Evolutionary conservation across 1,140 invertebrate species (phyloP).

Genomic region (Drosophila prosaltans): DNA sequence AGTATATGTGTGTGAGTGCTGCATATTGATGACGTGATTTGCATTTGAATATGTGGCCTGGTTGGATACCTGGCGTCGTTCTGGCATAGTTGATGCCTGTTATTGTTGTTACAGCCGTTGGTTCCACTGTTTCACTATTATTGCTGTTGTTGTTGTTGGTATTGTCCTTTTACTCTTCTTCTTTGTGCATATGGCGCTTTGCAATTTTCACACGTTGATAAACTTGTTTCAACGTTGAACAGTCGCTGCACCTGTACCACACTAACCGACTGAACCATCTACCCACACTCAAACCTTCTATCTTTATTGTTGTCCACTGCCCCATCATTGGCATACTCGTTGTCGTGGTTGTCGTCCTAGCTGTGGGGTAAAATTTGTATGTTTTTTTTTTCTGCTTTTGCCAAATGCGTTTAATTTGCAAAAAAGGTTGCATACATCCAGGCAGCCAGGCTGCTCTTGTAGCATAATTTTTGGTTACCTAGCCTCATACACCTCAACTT

Average conservation of each 20-base stretch:
- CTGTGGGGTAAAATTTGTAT: conserved; percentile 1
- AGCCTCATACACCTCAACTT: background rate
- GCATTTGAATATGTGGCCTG: conserved; percentile 75
- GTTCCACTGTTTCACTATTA: conserved; percentile 16
- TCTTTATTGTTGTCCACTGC: background rate
- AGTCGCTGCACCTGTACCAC: conserved; percentile 26
- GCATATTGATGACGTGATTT: conserved; percentile 81
- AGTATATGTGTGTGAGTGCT: conserved; percentile 26
- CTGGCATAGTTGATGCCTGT: conserved; percentile 18
- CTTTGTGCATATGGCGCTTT: conserved; percentile 60
- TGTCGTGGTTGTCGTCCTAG: background rate
- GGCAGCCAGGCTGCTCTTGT: conserved; percentile 29
- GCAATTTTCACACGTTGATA: conserved; percentile 79
- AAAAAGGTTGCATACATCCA: conserved; percentile 31
- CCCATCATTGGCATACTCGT: conserved; percentile 15
- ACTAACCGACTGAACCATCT: background rate
- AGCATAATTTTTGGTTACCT: conserved; percentile 45
- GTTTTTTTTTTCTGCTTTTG: conserved; percentile 50
- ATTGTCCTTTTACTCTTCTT: conserved; percentile 16
- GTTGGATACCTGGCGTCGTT: conserved; percentile 31
- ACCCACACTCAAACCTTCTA: background rate
- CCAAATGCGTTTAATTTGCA: conserved; percentile 79
- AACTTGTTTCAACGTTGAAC: conserved; percentile 70
- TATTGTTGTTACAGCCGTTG: conserved; percentile 17
- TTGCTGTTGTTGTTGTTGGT: conserved; percentile 45